Conservation (phyloP, 2,113 vertebrate species). For the Haemorhous mexicanus region DNA sequence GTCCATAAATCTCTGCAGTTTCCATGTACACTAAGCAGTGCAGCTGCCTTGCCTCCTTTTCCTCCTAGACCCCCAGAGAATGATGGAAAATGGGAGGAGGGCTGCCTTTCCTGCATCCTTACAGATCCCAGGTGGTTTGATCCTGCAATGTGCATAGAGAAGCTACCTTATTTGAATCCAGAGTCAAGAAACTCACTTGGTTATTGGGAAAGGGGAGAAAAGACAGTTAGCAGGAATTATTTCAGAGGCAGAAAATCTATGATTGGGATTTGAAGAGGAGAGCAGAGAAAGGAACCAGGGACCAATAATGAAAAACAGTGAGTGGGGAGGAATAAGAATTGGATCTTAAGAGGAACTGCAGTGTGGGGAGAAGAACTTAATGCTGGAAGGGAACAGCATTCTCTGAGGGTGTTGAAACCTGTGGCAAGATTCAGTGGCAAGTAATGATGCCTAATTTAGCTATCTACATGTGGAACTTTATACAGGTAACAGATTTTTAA, state of each 20-base stretch:
- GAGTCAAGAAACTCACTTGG: neutral
- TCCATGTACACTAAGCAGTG: neutral
- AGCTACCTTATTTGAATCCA: neutral
- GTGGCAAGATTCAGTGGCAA: neutral
- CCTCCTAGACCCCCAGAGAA: neutral
- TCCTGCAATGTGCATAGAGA: neutral
- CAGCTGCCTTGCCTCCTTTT: neutral
- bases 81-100: neutral
- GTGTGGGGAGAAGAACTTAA: neutral
- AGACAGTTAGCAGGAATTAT: neutral
- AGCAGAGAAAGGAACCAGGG: neutral
- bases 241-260: neutral
- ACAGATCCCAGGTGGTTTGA: neutral
- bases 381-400: neutral
- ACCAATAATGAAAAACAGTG: neutral
- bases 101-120: neutral
- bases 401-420: neutral
- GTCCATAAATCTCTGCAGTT: neutral
- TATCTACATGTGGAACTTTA: neutral
- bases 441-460: neutral
- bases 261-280: neutral
- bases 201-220: neutral
- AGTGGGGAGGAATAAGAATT: neutral
- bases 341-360: neutral
- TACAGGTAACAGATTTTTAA: neutral